Conservation (phyloP, 2,888 invertebrate species). For the Dromius quadrimaculatus region DNA sequence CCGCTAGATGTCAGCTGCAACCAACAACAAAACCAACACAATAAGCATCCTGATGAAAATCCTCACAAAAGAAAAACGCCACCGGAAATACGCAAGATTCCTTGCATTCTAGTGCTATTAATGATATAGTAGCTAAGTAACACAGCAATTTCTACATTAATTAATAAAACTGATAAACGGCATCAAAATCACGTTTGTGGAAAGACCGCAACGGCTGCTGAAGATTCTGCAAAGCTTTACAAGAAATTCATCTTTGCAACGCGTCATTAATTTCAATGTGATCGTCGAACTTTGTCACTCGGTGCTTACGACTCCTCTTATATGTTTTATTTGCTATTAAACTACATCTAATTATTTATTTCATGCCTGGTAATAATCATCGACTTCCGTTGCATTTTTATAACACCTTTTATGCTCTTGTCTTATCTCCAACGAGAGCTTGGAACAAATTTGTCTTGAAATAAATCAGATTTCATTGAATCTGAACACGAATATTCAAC, state of each 20-base stretch:
- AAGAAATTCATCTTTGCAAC: conserved; percentile 25
- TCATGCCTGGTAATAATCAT: too few species aligned
- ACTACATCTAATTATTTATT: too few species aligned
- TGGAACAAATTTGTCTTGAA: too few species aligned
- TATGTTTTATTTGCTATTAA: background rate
- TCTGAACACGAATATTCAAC: too few species aligned
- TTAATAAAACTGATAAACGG: conserved; percentile 40
- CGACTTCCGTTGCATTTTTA: too few species aligned
- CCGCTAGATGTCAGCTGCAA: conserved; percentile 8
- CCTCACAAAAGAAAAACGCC: conserved; percentile 14
- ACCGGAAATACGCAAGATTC: conserved; percentile 31
- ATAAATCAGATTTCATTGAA: too few species aligned
- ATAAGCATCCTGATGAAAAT: background rate
- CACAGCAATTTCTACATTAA: conserved; percentile 37
- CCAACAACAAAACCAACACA: conserved; percentile 29
- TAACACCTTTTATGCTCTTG: too few species aligned
- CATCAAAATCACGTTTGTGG: conserved; percentile 29
- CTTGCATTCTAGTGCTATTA: conserved; percentile 19
- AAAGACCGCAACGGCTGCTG: conserved; percentile 16
- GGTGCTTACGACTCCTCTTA: too few species aligned
- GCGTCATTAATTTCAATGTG: conserved; percentile 28
- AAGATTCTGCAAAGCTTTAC: background rate
- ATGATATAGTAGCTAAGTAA: conserved; percentile 26
- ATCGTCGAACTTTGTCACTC: background rate
- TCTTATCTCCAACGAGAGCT: too few species aligned